Evolutionary conservation across 1,140 invertebrate genomes (phyloP).

Genomic region (Lordiphosa clarofinis): DNA sequence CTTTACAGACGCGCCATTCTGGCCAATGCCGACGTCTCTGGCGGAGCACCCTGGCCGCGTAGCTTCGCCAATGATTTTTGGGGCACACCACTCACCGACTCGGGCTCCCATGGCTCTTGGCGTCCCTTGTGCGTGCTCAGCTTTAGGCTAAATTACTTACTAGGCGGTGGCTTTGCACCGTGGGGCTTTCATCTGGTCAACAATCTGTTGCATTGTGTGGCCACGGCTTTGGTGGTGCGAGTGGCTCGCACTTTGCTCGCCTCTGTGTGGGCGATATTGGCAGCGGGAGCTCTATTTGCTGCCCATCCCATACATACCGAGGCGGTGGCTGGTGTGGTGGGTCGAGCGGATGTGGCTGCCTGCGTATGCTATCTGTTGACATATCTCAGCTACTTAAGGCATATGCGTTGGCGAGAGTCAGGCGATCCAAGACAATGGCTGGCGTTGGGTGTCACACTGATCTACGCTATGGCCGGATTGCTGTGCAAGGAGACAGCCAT

Average conservation of each 20-base stretch:
- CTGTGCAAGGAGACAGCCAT: constrained; percentile 95
- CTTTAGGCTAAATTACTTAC: constrained; percentile 93
- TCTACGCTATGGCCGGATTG: constrained; percentile 86
- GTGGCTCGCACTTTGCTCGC: constrained; percentile 85
- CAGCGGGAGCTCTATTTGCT: constrained; percentile 94
- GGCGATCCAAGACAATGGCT: constrained; percentile 82
- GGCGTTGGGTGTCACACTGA: constrained; percentile 81
- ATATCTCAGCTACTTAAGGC: constrained; percentile 89
- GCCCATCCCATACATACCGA: constrained; percentile 98
- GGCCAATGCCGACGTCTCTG: constrained; percentile 91
- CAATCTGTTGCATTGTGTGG: constrained; percentile 90
- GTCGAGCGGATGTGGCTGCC: constrained; percentile 94
- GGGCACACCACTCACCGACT: constrained; percentile 92
- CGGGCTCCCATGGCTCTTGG: constrained; percentile 95
- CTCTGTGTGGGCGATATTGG: constrained; percentile 84
- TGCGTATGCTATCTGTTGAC: constrained; percentile 94
- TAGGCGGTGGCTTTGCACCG: constrained; percentile 92
- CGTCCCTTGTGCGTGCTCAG: constrained; percentile 94
- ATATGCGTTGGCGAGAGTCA: constrained; percentile 82
- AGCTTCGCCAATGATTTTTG: constrained; percentile 94
- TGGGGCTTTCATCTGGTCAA: constrained; percentile 96
- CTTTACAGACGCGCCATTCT: constrained; percentile 90
- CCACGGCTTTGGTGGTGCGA: constrained; percentile 89
- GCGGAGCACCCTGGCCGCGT: constrained; percentile 84
- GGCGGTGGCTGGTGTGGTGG: constrained; percentile 97